Evolutionary conservation across 2,113 vertebrate species (phyloP), one percentile per base, ranked within the genome.

Genomic region (Chinchilla lanigera): DNA sequence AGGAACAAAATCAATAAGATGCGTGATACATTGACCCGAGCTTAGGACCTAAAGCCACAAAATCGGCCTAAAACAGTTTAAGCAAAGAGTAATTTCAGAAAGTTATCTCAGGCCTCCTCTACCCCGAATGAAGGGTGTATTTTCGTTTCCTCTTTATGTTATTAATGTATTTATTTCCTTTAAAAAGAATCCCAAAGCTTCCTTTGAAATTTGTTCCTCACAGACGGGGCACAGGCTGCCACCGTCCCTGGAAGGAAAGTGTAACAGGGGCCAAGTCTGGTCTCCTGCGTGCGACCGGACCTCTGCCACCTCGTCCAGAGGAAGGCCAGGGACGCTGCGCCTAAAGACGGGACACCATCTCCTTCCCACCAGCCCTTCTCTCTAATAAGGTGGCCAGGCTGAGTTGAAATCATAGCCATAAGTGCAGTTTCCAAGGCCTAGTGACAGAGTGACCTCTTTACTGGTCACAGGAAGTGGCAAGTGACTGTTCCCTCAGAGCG

Each of bases 161-260:
- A 96, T 97, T 95, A 97, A 96, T 95, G 87, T 85, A 97, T 89
- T 95, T 97, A 98, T 96, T 97, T 87, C 38, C 22, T 97, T 96
- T n/a, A 86, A 97, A 96, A 90, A 35, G 89, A 97, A 95, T 95
- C 95, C 93, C 85, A 65, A 35, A 86, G 83, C 86, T 97, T 96
- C 95, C 78, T 96, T 89, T 65, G 35, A 95, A 97, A 95, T 90
- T 90, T 20, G 63, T 87, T 92, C 63, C 87, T 56, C 78, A 67
- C 0, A 0, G 44, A 93, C 26, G 65, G 12, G 60, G 56, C 35
- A 44, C 69, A 41, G 58, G 65, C 67, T 96, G 88, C 87, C 41
- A 73, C 73, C 13, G 85, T 84, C 90, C 86, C 77, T 97, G 94
- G 89, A 71, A 67, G 95, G 88, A 71, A 71, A 96, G 93, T 93